phyloP scores from a whole-genome alignment of 2,888 invertebrate genomes.

The Clistopyga incitator region DNA sequence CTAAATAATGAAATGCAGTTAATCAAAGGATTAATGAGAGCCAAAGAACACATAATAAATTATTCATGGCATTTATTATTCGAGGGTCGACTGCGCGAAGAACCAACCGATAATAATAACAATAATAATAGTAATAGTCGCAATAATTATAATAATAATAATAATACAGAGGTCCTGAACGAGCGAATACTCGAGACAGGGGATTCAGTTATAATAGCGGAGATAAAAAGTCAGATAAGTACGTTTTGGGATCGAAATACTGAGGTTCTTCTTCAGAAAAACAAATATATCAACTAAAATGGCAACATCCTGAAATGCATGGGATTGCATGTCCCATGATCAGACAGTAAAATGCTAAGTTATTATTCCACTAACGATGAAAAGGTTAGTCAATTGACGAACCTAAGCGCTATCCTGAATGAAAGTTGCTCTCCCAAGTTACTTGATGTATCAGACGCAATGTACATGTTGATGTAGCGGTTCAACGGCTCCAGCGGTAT shows the following conservation, averaged over 20 bases:
- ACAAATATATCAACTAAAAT: not conserved
- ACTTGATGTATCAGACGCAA: conserved; percentile 4
- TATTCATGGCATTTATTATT: conserved; percentile 80
- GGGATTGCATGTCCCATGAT: not conserved
- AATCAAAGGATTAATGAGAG: conserved; percentile 81
- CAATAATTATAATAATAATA: conserved; percentile 66
- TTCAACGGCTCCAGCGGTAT: not conserved
- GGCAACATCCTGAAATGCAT: not conserved
- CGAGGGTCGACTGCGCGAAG: conserved; percentile 70
- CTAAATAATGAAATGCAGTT: conserved; percentile 80
- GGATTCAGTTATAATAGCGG: not conserved
- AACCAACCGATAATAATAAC: conserved; percentile 66
- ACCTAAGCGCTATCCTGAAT: not conserved
- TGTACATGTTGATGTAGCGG: not conserved
- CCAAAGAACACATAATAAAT: conserved; percentile 79
- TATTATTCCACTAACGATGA: conserved; percentile 2
- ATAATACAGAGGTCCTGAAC: conserved; percentile 40
- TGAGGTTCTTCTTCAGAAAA: not conserved
- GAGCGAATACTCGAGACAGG: conserved; percentile 6
- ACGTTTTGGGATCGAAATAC: too few relatives aligned
- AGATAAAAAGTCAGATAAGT: not conserved
- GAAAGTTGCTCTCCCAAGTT: not conserved
- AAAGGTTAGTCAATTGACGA: not conserved
- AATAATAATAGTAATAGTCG: conserved; percentile 69
- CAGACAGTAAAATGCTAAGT: not conserved